phyloP scores from a whole-genome alignment of 1,140 invertebrate genomes.

The honey bee (Apis mellifera) region DNA sequence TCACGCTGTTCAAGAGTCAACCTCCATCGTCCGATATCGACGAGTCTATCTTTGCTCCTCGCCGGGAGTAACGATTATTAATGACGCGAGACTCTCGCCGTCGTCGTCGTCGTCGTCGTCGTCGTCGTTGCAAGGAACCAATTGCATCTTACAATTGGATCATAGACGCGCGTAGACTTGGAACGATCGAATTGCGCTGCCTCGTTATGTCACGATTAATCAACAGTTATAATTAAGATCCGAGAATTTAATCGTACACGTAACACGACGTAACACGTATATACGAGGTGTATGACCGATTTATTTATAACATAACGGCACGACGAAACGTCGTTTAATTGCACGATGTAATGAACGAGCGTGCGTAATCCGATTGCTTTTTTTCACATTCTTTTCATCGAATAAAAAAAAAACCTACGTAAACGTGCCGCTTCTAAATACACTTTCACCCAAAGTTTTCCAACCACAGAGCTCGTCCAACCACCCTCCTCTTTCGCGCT shows the following conservation, averaged over 20 bases:
- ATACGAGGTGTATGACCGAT: slow-evolving; percentile 1
- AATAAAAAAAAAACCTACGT: background rate
- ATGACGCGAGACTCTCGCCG: background rate
- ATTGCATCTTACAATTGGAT: background rate
- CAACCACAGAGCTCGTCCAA: background rate
- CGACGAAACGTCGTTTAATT: background rate
- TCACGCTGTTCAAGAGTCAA: background rate
- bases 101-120: background rate
- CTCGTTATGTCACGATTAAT: background rate
- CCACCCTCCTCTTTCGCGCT: background rate
- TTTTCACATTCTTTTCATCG: background rate
- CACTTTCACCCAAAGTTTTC: background rate
- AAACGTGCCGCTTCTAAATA: background rate
- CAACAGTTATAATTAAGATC: background rate
- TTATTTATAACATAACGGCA: background rate
- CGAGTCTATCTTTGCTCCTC: slow-evolving; percentile 6
- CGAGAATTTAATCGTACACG: background rate
- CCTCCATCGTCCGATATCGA: slow-evolving; percentile 11
- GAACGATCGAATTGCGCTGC: background rate
- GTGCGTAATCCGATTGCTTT: background rate
- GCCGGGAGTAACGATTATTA: background rate
- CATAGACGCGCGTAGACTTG: slow-evolving; percentile 1
- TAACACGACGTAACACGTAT: background rate
- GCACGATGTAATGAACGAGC: slow-evolving; percentile 33
- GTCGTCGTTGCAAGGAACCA: background rate